Evolutionary conservation across 92 coral and sea anemone genomes (phyloP), one percentile per base, ranked within the genome.

Genomic region (Anthopleura xanthogrammica): DNA sequence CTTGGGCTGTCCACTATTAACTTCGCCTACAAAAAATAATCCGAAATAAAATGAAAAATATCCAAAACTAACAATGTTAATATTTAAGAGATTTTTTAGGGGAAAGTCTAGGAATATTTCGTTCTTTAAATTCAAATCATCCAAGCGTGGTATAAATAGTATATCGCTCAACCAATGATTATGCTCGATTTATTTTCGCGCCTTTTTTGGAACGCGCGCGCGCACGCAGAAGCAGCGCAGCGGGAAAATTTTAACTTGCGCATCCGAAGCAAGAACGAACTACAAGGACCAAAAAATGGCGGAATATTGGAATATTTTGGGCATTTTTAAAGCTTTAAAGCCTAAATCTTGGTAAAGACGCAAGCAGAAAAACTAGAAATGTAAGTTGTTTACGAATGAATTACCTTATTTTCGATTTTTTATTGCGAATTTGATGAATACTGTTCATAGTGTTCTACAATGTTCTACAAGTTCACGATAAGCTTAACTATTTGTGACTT

Each of bases 1-100:
- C 82, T 84, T 84, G 52, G 86, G 23, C 36, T 78, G 82, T 41
- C 68, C 82, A 41, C 60, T 52, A 66, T 62, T 77, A 36, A 84
- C 87, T 43, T 84, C 87, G 7, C 80, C 86, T 83, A 54, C 11
- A 54, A 54, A 23, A 22, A 54, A 6, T 12, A 24, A 42, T 54
- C 8, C 60, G 1, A 76, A 40, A 76, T 23, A 19, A 7, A 41
- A 46, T 76, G 24, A 62, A 5, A 62, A 62, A 20, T 62, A 62
- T 19, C 19, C 3, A 19, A 19, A 62, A 62, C 3, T 62, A 54
- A 54, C 2, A 54, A 54, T 54, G 5, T 43, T 5, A 54, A 54
- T 7, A 8, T 48, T 48, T 9, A 6, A 50, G 54, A 50, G 11
- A 50, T 50, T 50, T 1, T 50, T 50, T 50, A 11, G 54, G 54